Evolutionary conservation across 2,888 invertebrate species (phyloP).

Genomic region (Willowsia nigromaculata): DNA sequence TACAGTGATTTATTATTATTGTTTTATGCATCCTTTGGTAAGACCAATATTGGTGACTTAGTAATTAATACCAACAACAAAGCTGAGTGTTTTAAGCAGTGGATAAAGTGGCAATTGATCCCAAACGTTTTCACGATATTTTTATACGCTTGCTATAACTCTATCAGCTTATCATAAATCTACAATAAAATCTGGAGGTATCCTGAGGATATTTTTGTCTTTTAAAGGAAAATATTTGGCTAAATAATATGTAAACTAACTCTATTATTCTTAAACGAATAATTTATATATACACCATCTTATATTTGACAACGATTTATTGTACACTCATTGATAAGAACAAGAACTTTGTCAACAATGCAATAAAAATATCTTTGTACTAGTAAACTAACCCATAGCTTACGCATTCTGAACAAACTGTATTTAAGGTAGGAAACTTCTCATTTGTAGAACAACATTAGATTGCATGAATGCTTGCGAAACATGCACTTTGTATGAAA

Average conservation of each 20-base stretch:
- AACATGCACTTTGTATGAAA: too few relatives aligned
- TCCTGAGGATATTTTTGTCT: background rate
- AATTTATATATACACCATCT: too few relatives aligned
- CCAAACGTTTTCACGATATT: background rate
- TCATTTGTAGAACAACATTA: too few relatives aligned
- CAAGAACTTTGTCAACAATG: background rate
- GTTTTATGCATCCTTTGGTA: background rate
- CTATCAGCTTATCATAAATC: too few relatives aligned
- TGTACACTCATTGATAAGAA: too few relatives aligned
- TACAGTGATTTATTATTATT: background rate
- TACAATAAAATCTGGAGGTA: background rate
- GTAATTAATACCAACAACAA: background rate
- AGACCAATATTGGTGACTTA: background rate
- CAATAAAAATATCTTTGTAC: slow-evolving; percentile 21
- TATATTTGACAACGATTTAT: too few relatives aligned
- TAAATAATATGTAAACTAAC: too few relatives aligned
- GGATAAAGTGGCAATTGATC: background rate
- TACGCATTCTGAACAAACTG: background rate
- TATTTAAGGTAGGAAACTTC: too few relatives aligned
- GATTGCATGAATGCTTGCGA: too few relatives aligned
- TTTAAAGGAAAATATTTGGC: background rate
- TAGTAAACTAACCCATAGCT: background rate
- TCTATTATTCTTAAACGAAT: too few relatives aligned
- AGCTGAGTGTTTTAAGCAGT: background rate
- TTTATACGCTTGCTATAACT: background rate